These are phyloP conservation scores for Ectropis grisescens DNA, from an alignment of 1,140 invertebrate genomes.

Conservation along the genomic window DNA sequence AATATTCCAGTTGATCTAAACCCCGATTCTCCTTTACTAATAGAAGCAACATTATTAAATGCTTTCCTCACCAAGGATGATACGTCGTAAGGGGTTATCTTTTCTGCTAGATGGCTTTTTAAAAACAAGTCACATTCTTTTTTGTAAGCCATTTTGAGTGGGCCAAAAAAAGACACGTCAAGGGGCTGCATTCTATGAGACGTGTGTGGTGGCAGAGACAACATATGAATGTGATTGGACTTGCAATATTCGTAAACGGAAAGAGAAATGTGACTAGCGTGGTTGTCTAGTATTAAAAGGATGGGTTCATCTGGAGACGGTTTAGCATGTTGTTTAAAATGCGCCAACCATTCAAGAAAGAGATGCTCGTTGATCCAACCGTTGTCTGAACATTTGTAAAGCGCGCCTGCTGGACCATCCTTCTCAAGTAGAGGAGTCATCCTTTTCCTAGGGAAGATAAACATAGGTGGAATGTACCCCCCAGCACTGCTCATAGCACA, in stretches of 20 bases:
- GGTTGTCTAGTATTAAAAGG: conserved; percentile 11
- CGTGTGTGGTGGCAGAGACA: conserved; percentile 64
- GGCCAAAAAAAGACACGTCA: conserved; percentile 51
- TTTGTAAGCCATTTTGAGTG: conserved; percentile 55
- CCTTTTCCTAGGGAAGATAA: conserved; percentile 40
- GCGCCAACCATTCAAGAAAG: conserved; percentile 34
- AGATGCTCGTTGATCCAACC: conserved; percentile 40
- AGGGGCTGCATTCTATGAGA: conserved; percentile 63
- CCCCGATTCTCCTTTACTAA: conserved; percentile 22
- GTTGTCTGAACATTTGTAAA: conserved; percentile 22
- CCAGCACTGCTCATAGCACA: conserved; percentile 31
- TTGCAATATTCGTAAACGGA: conserved; percentile 32
- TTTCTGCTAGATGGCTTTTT: conserved; percentile 19
- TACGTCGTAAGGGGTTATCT: conserved; percentile 37
- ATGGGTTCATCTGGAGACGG: background rate
- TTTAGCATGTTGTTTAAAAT: conserved; percentile 16
- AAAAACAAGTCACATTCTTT: conserved; percentile 38
- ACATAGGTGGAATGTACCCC: conserved; percentile 44
- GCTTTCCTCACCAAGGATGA: conserved; percentile 38
- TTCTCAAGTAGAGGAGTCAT: conserved; percentile 25
- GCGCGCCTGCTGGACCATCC: conserved; percentile 25
- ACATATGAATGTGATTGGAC: conserved; percentile 35
- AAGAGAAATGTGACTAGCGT: conserved; percentile 42
- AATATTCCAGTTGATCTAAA: conserved; percentile 22
- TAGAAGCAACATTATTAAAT: conserved; percentile 24